phyloP scores from a whole-genome alignment of 2,888 invertebrate genomes.

The Latheticus oryzae region DNA sequence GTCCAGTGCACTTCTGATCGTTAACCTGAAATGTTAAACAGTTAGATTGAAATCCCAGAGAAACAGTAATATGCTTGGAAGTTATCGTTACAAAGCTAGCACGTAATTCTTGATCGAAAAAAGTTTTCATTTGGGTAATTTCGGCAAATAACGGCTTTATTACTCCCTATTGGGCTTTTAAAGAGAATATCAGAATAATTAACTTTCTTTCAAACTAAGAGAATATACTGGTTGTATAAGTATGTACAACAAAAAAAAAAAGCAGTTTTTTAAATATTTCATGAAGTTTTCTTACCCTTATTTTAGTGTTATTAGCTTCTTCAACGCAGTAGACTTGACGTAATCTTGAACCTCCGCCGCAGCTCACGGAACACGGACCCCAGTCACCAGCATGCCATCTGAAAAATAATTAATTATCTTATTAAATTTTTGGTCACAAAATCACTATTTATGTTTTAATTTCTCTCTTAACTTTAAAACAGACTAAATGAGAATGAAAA shows the following conservation, averaged over 20 bases:
- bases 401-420: conserved; percentile 1
- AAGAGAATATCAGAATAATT: conserved; percentile 37
- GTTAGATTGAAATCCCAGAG: conserved; percentile 14
- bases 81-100: conserved; percentile 24
- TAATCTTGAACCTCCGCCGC: conserved; percentile 86
- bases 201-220: conserved; percentile 23
- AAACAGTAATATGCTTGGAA: conserved; percentile 14
- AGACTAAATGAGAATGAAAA: too few species aligned
- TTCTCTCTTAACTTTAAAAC: too few species aligned
- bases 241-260: too few species aligned
- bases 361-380: conserved; percentile 87
- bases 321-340: conserved; percentile 88
- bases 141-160: conserved; percentile 40
- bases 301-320: conserved; percentile 83
- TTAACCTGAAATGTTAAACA: conserved; percentile 68
- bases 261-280: background rate
- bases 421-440: too few species aligned
- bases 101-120: conserved; percentile 34
- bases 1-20: conserved; percentile 82
- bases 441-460: too few species aligned
- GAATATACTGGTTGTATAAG: conserved; percentile 10
- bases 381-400: conserved; percentile 93
- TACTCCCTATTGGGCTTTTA: conserved; percentile 34
- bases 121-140: conserved; percentile 41
- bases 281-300: conserved; percentile 69